Conservation (phyloP, 2,113 vertebrate species). For the Thermophis baileyi region DNA sequence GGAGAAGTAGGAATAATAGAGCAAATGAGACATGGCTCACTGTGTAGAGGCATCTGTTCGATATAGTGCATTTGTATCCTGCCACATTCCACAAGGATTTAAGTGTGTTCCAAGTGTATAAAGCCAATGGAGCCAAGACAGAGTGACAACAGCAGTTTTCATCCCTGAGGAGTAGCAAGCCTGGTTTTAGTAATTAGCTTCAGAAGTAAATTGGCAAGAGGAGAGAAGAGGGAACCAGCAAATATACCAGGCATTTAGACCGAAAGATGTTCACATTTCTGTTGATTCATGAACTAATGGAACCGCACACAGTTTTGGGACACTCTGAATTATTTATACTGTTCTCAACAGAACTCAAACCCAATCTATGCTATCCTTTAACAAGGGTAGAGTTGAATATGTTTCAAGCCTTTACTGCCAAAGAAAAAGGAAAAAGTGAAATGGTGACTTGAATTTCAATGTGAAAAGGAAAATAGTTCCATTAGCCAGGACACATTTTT, state of each 20-base stretch:
- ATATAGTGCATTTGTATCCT: neutral
- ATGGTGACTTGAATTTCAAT: neutral
- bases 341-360: neutral
- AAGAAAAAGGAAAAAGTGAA: neutral
- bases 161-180: neutral
- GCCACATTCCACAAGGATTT: neutral
- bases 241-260: neutral
- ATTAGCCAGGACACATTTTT: neutral
- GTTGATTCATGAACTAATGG: neutral
- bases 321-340: neutral
- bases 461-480: neutral
- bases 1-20: neutral
- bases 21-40: neutral
- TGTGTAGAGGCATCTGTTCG: neutral
- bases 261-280: neutral
- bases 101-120: neutral
- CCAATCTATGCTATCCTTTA: neutral
- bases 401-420: neutral
- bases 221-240: neutral
- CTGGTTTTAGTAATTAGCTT: neutral
- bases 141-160: neutral
- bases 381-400: fast-evolving
- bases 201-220: neutral
- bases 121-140: neutral
- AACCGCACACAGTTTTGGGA: neutral